Evolutionary conservation across 2,113 vertebrate genomes (phyloP).

Genomic region (Galemys pyrenaicus): DNA sequence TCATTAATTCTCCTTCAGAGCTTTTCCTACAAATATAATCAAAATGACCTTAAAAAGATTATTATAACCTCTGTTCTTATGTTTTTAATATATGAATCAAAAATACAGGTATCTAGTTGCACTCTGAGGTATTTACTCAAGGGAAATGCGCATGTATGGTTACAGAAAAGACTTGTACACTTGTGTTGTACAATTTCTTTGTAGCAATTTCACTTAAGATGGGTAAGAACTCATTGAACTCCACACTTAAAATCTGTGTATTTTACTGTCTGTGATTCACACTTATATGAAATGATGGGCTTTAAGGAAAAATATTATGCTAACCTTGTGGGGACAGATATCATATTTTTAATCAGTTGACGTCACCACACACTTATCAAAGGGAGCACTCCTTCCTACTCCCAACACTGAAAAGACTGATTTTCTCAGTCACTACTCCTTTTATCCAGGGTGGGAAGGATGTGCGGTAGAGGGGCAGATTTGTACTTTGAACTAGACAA

Average conservation of each 20-base stretch:
- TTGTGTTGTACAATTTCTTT: background rate
- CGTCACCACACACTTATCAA: background rate
- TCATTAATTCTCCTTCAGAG: background rate
- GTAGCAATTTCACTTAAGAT: background rate
- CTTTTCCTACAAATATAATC: background rate
- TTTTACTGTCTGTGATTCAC: background rate
- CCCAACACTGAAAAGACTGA: background rate
- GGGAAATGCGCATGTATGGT: background rate
- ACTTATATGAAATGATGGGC: background rate
- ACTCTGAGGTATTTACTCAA: background rate
- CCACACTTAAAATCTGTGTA: background rate
- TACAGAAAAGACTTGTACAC: background rate
- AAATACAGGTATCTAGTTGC: background rate
- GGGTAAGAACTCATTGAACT: background rate
- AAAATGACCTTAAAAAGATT: background rate
- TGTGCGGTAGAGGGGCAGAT: background rate
- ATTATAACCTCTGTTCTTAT: background rate
- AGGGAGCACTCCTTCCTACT: background rate
- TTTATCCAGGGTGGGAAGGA: background rate
- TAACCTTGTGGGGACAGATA: accelerated
- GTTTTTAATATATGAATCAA: background rate
- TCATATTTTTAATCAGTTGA: accelerated
- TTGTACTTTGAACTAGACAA: background rate
- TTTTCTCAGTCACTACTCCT: accelerated
- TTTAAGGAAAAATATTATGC: background rate